Conservation (phyloP, 2,797 vertebrate species). For the Cetoscarus ocellatus region DNA sequence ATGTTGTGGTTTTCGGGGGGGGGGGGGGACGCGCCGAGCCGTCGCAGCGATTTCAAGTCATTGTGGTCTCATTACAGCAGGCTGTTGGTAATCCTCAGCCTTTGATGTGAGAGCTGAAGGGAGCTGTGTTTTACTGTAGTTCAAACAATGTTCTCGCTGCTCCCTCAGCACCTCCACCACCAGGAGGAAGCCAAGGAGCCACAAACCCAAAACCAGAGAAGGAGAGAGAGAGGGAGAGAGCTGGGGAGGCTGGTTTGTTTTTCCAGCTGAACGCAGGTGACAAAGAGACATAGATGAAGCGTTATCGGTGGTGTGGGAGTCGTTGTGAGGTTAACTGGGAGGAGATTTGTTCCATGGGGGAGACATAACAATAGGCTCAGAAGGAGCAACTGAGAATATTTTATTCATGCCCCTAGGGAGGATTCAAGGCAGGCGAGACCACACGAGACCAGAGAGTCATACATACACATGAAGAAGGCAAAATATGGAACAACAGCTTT, state of each 20-base stretch:
- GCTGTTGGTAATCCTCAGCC: slow-evolving; percentile 78
- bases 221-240: not conserved
- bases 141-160: slow-evolving; percentile 69
- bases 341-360: slow-evolving; percentile 1
- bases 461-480: slow-evolving; percentile 2
- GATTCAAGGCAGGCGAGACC: slow-evolving; percentile 11
- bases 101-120: slow-evolving; percentile 77
- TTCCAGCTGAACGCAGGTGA: slow-evolving; percentile 33
- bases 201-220: slow-evolving; percentile 7
- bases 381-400: slow-evolving; percentile 8
- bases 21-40: slow-evolving; percentile 32
- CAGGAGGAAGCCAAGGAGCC: slow-evolving; percentile 59
- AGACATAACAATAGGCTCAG: slow-evolving; percentile 10
- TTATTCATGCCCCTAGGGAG: slow-evolving; percentile 30
- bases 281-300: slow-evolving; percentile 13
- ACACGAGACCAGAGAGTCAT: slow-evolving; percentile 4
- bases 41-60: slow-evolving; percentile 68
- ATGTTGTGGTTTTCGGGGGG: slow-evolving; percentile 48
- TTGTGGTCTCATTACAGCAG: slow-evolving; percentile 77
- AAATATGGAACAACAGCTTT: slow-evolving; percentile 1
- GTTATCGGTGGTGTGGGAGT: slow-evolving; percentile 25
- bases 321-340: slow-evolving; percentile 36
- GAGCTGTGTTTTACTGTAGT: slow-evolving; percentile 70
- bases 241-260: slow-evolving; percentile 27
- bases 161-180: slow-evolving; percentile 73